These are phyloP conservation scores for Pelagia noctiluca DNA, from an alignment of 30 jellyfish, hydroid and myxozoan species.

Conservation along the genomic window DNA sequence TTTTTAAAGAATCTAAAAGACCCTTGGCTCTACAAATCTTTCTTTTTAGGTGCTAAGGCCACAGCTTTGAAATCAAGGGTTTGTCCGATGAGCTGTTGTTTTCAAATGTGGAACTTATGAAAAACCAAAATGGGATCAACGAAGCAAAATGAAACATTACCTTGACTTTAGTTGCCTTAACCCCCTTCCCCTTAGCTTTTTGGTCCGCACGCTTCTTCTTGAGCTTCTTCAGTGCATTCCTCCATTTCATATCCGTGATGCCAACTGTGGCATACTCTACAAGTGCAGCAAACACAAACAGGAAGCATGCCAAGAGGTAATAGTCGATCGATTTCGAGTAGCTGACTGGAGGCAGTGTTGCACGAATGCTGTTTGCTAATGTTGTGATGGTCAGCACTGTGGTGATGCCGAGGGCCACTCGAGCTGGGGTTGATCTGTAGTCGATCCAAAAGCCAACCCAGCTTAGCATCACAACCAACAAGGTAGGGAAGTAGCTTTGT, in stretches of 20 bases:
- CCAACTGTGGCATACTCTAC: conserved; percentile 91
- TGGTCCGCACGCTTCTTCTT: conserved; percentile 29
- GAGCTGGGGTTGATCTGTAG: conserved; percentile 93
- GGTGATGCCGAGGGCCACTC: conserved; percentile 93
- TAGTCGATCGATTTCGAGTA: conserved; percentile 77
- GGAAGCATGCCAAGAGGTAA: conserved; percentile 79
- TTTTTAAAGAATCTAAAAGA: too few species aligned
- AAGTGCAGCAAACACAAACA: conserved; percentile 87
- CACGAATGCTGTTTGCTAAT: conserved; percentile 78
- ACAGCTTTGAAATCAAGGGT: too few species aligned
- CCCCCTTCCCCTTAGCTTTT: not conserved
- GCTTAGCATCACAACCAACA: conserved; percentile 74
- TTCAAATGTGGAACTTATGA: too few species aligned
- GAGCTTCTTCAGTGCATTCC: conserved; percentile 25
- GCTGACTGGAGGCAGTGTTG: conserved; percentile 81
- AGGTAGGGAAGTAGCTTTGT: conserved; percentile 81
- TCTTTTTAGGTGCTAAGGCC: too few species aligned
- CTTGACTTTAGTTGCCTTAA: not conserved
- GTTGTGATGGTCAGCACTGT: conserved; percentile 89
- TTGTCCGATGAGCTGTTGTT: too few species aligned
- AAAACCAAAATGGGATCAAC: too few species aligned
- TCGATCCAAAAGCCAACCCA: conserved; percentile 97
- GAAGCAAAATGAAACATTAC: too few species aligned
- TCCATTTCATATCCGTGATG: conserved; percentile 82
- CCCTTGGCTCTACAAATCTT: too few species aligned